Evolutionary conservation across 2,797 vertebrate genomes (phyloP).

Genomic region (Clarias laeviceps): DNA sequence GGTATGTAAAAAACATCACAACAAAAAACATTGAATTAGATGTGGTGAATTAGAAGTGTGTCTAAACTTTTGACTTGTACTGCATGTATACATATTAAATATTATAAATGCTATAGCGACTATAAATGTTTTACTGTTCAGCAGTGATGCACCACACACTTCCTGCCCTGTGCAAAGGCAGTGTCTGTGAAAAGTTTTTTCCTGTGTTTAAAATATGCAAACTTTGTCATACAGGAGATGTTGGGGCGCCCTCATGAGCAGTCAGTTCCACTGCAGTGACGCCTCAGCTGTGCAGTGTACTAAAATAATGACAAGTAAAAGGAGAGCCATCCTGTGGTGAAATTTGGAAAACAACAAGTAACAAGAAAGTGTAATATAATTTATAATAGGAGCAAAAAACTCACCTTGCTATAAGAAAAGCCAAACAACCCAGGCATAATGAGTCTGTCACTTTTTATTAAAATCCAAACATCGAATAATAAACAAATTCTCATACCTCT

Average conservation of each 20-base stretch:
- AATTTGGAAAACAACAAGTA: not conserved
- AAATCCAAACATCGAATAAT: not conserved
- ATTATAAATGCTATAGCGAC: not conserved
- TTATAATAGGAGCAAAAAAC: not conserved
- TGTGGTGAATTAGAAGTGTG: not conserved
- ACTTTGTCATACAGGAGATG: not conserved
- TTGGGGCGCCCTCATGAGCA: not conserved
- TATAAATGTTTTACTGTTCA: not conserved
- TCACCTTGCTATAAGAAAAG: not conserved
- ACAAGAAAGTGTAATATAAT: no score
- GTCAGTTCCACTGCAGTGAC: not conserved
- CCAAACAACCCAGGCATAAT: not conserved
- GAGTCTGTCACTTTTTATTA: not conserved
- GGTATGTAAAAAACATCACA: not conserved
- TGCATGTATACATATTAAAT: not conserved
- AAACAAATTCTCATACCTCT: no score
- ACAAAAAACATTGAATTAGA: not conserved
- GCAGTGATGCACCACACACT: not conserved
- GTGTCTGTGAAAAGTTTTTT: not conserved
- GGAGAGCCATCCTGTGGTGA: not conserved
- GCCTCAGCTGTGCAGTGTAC: not conserved
- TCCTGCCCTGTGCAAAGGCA: not conserved
- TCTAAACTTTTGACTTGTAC: no score
- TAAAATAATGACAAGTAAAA: not conserved
- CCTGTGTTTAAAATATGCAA: constrained; percentile 5